Conservation (phyloP, 2,797 vertebrate species). For the Mus spretus region DNA sequence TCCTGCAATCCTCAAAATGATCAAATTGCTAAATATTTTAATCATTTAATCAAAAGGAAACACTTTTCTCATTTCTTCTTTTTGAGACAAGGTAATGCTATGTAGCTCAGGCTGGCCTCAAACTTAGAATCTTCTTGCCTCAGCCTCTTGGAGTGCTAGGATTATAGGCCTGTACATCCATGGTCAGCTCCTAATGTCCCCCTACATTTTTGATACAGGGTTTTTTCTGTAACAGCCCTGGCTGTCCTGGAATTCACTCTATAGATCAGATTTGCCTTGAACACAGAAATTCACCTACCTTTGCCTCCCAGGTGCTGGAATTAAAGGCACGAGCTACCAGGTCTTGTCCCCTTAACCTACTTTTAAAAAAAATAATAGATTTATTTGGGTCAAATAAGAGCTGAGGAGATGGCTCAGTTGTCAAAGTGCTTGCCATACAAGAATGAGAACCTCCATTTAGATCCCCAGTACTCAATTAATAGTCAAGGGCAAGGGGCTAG, state of each 20-base stretch:
- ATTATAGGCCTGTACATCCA: not conserved
- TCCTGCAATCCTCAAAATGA: not conserved
- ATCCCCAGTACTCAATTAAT: not conserved
- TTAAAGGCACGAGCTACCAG: not conserved
- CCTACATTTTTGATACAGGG: not conserved
- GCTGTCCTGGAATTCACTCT: not conserved
- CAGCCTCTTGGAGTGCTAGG: not conserved
- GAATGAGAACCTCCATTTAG: not conserved
- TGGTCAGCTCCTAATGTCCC: not conserved
- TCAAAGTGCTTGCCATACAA: not conserved
- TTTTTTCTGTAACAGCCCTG: not conserved
- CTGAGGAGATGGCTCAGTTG: not conserved
- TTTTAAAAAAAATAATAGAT: constrained; percentile 42
- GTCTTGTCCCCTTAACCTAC: not conserved
- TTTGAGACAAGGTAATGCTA: not conserved
- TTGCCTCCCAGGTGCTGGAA: not conserved
- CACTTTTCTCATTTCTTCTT: not conserved
- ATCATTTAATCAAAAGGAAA: constrained; percentile 30
- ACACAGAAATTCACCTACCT: not conserved
- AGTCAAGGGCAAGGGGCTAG: not conserved
- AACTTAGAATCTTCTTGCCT: not conserved
- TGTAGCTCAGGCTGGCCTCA: not conserved
- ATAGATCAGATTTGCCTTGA: not conserved
- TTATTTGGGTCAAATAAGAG: constrained; percentile 32
- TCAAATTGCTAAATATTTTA: constrained; percentile 51